Evolutionary conservation across 1,140 invertebrate genomes (phyloP), one percentile per base, ranked within the genome.

Genomic region (Scaptomyza pallida): DNA sequence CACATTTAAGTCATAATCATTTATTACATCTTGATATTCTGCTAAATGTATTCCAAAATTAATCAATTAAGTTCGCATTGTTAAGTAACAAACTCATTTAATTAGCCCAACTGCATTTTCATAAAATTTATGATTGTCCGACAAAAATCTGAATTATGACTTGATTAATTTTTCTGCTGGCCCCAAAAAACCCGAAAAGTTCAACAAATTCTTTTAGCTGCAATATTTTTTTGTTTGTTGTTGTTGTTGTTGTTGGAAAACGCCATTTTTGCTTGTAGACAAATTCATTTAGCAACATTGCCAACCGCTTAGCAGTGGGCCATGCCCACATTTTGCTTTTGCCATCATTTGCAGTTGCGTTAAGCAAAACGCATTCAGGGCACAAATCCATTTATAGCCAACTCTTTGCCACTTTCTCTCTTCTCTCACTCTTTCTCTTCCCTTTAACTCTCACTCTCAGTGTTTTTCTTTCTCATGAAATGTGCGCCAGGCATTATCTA

Each of bases 401-500:
- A n/a, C 19, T 13, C n/a, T n/a, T 17, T 6, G 4, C 21, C 19
- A 26, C 23, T 26, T 26, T 26, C 23, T 23, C 21, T 2, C 33
- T 1, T 5, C 12, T 12, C 12, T 1, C 23, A 2, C 33, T 0
- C 26, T 1, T 8, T 1, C 26, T 30, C 5, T 30, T 2, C 33
- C 8, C 33, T 35, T n/a, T 4, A 3, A n/a, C 33, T n/a, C 33
- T 5, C 33, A n/a, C 33, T 35, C 33, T 35, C 33, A 3, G 33
- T 12, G 10, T 35, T 10, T 33, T 9, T 26, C 33, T 41, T 41
- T 23, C 40, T 40, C 40, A n/a, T 16, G 21, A 33, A 62, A 62
- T 62, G 33, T 37, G 10, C n/a, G 33, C 12, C 33, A 30, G 61
- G 61, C 80, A 85, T 85, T 85, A 86, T 85, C 80, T 77, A 86